Base-by-base conservation (phyloP, 2,888 invertebrate genomes). In the Machimus atricapillus region DNA sequence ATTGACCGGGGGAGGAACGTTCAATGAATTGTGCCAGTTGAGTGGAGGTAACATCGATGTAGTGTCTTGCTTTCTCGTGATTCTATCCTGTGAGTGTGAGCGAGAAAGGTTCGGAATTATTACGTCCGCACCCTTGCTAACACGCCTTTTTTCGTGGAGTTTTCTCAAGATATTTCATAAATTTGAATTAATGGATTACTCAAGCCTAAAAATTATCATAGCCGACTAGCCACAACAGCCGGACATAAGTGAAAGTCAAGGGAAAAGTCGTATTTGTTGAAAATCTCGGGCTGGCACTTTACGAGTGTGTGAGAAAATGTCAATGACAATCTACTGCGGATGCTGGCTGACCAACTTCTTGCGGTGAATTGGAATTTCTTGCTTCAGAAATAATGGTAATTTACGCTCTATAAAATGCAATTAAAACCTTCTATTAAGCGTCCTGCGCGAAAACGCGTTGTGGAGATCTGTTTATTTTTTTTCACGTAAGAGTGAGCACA, bases 51-150 rank as follows among this genome's bases (percentile, higher is more conserved):
- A 87, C 82, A 66, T 37, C 12, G 81, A 58, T 43, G 77, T 14
- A 77, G 43, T 8, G 37, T 79, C 56, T 81, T 81, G 31, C 56
- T 87, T 52, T 52, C 52, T 9, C 66, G 27, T 76, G 27, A 2
- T 56, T 14, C n/a, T 8, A n/a, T 34, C 9, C 19, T 8, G 19
- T 87, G 27, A 37, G 87, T 73, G 82, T 6, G 74, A 81, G 40
- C 14, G 74, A 52, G 46, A 81, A 19, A 34, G 34, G 23, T 34
- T 81, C 8, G 66, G 74, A 43, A 79, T 81, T 81, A 82, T 76
- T 87, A 87, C 87, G 87, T 87, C 87, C 87, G 87, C 87, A 87
- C 87, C 87, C 87, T 82, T 66, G 74, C 74, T 74, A 85, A 81
- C 81, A 86, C 87, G 87, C 87, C 87, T 87, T 85, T 85, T 85